phyloP scores from a whole-genome alignment of 2,797 vertebrate genomes.

The Microcaecilia unicolor region DNA sequence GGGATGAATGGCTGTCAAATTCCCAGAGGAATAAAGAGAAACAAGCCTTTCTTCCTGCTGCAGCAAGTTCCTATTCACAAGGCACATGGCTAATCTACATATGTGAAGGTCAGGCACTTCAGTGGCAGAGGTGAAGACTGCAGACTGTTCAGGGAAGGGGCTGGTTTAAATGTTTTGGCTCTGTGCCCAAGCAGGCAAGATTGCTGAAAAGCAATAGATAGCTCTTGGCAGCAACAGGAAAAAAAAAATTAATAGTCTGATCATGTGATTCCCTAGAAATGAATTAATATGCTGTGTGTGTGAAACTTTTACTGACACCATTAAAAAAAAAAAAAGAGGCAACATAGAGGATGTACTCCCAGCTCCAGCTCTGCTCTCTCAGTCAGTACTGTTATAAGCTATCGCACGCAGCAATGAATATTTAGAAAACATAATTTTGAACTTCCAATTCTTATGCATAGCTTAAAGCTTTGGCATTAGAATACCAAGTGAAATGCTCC shows the following conservation, averaged over 20 bases:
- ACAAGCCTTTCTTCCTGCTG: conserved; percentile 45
- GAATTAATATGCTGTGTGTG: conserved; percentile 28
- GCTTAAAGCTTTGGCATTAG: no score
- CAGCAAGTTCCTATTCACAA: conserved; percentile 52
- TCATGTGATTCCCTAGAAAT: conserved; percentile 46
- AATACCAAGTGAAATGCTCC: no score
- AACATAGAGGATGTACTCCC: no score
- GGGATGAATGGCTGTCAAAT: conserved; percentile 55
- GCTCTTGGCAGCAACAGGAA: conserved; percentile 54
- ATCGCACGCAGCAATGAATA: no score
- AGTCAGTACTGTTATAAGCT: no score
- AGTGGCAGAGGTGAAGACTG: conserved; percentile 59
- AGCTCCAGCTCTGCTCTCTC: no score
- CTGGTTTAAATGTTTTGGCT: conserved; percentile 56
- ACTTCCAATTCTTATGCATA: no score
- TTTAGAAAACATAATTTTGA: no score
- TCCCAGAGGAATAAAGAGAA: conserved; percentile 40
- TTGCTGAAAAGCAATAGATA: conserved; percentile 58
- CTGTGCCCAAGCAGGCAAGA: conserved; percentile 49
- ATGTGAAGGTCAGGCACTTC: conserved; percentile 77
- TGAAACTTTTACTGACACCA: conserved; percentile 18
- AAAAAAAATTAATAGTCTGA: conserved; percentile 63
- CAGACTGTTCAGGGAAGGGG: conserved; percentile 49
- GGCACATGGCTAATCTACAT: conserved; percentile 85
- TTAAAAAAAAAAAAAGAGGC: no score